Base-by-base conservation (phyloP, 2,888 invertebrate species). In the Lapara coniferarum region DNA sequence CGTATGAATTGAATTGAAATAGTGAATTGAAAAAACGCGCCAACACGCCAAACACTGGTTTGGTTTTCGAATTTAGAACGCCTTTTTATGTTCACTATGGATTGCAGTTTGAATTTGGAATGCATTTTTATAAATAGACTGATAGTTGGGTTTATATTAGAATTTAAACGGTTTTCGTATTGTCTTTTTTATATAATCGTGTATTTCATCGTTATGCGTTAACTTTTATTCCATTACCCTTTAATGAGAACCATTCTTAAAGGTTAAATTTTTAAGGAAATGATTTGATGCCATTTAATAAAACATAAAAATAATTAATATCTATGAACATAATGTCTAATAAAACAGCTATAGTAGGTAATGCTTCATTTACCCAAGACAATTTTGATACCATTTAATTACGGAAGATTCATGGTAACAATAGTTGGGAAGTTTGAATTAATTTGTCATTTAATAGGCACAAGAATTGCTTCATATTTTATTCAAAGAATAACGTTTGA, bases 1-100 rank as follows among this genome's bases (percentile, higher is more conserved):
- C 80, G 78, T 77, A 75, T 75, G 73, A 72, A 76, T 72, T 76
- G 76, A 76, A 74, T 75, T 66, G 49, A 69, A 63, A 69, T 59
- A 59, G 59, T 59, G 59, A 59, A 59, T 59, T 59, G 59, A 59
- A 59, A 58, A 63, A 63, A 63, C 63, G 63, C 63, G 63, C 63
- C 46, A 63, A 63, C 63, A 46, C 63, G 63, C 63, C 63, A 63
- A 63, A 63, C 72, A 74, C 77, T 74, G 78, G 74, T 74, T 80
- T 75, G 76, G 77, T 78, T 82, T 82, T 81, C 79, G 81, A 84
- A 86, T 84, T 83, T 84, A 84, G 82, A 82, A 80, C 81, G 78
- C 79, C 81, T 63, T 63, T 63, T 63, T 63, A 63, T 63, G 63
- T 63, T 63, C 46, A 44, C 16, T 12, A 63, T 63, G 63, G 49